A percentile compares a stretch with the other conserved stretches of the same genome.
Evolutionary conservation across 2,797 vertebrate species (phyloP).

Genomic region (Lepidocolaptes lacrymiger): DNA sequence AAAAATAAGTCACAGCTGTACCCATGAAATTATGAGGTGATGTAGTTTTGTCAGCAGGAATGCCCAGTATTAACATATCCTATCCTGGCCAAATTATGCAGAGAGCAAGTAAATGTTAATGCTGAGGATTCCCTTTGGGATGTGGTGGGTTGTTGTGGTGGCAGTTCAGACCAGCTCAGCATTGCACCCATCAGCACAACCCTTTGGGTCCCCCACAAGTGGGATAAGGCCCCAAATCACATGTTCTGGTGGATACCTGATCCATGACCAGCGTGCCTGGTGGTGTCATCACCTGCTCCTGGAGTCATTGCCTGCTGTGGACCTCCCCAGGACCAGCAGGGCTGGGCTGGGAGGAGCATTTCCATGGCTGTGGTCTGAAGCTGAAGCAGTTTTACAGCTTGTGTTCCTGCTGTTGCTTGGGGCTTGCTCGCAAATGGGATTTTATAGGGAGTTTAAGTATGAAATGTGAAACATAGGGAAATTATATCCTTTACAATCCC

Average conservation of each 20-base stretch:
- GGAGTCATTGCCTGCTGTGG: background rate
- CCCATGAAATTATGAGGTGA: background rate
- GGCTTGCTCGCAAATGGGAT: background rate
- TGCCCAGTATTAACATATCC: background rate
- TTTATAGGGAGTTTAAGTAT: background rate
- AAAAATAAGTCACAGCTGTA: background rate
- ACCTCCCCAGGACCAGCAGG: background rate
- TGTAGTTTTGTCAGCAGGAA: background rate
- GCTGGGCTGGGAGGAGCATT: background rate
- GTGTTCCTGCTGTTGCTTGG: background rate
- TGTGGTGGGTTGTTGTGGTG: background rate
- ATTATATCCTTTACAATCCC: background rate
- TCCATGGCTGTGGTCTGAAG: background rate
- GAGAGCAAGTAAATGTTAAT: background rate
- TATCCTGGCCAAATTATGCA: background rate
- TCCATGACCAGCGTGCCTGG: fast-evolving
- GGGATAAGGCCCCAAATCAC: background rate
- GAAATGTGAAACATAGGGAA: background rate
- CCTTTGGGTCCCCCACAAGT: background rate
- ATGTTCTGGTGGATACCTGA: background rate
- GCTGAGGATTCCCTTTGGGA: background rate
- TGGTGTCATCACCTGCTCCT: background rate
- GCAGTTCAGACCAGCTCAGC: background rate
- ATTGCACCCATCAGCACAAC: background rate
- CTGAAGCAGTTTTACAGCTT: background rate